Percentiles rank a stretch among this genome's conserved stretches.
Evolutionary conservation across 2,888 invertebrate species (phyloP).

Genomic region (Hesperia comma): DNA sequence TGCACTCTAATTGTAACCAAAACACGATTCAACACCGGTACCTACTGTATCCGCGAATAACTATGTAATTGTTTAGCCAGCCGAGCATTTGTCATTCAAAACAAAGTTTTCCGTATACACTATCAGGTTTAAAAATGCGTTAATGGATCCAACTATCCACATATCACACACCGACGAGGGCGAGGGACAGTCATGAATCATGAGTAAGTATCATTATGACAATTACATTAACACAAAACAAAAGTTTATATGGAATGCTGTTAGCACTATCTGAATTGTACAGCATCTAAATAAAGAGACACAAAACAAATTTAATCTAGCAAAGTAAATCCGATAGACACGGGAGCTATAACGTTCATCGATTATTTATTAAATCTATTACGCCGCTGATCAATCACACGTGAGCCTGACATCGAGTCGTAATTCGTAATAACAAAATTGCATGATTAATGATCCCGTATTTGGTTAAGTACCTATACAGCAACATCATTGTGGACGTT

Average conservation of each 20-base stretch:
- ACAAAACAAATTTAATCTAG: too few species aligned
- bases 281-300: too few species aligned
- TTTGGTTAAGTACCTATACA: not conserved
- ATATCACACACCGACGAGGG: not conserved
- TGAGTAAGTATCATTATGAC: not conserved
- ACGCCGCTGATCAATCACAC: not conserved
- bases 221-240: not conserved
- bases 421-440: not conserved
- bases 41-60: not conserved
- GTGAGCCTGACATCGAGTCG: too few species aligned
- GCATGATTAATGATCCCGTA: not conserved
- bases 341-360: too few species aligned
- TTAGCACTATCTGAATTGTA: too few species aligned
- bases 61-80: conserved; percentile 23
- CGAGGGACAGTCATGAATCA: not conserved
- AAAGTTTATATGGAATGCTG: too few species aligned
- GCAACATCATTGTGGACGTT: not conserved
- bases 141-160: not conserved
- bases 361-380: not conserved
- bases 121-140: conserved; percentile 25
- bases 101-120: conserved; percentile 28
- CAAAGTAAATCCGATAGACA: too few species aligned
- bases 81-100: conserved; percentile 19
- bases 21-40: conserved; percentile 2
- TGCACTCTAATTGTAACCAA: not conserved